Evolutionary conservation across 2,797 vertebrate species (phyloP).

Genomic region (Craterocephalus amniculus): DNA sequence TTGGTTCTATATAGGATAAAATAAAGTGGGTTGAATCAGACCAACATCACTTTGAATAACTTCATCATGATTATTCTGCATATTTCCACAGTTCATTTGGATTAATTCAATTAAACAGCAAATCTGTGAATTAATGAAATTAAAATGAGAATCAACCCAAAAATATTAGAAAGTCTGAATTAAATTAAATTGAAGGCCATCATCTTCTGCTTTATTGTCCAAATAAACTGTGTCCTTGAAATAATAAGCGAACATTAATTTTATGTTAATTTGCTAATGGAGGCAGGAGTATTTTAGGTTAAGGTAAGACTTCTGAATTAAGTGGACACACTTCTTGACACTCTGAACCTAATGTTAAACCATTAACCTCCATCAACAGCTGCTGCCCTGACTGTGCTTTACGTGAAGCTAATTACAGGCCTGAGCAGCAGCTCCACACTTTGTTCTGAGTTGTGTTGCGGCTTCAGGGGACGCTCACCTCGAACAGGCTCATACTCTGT

Average conservation of each 20-base stretch:
- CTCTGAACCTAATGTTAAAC: slow-evolving; percentile 44
- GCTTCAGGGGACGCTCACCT: slow-evolving; percentile 26
- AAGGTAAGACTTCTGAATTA: slow-evolving; percentile 31
- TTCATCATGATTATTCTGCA: neutral
- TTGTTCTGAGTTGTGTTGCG: slow-evolving; percentile 7
- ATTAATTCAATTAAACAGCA: neutral
- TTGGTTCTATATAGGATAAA: neutral
- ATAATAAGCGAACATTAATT: neutral
- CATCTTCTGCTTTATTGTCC: neutral
- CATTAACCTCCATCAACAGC: slow-evolving; percentile 71
- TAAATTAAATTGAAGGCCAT: neutral
- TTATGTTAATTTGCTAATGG: slow-evolving; percentile 5
- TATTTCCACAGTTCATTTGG: neutral
- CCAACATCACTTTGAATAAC: neutral
- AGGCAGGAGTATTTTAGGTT: neutral
- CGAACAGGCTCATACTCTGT: slow-evolving; percentile 8
- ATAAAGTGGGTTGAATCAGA: neutral
- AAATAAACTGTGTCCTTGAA: neutral
- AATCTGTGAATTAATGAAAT: neutral
- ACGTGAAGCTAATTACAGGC: slow-evolving; percentile 66
- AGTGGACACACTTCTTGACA: slow-evolving; percentile 29
- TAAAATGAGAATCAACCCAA: neutral
- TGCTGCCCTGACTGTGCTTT: slow-evolving; percentile 56
- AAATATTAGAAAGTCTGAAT: neutral
- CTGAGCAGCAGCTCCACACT: slow-evolving; percentile 24